Evolutionary conservation across 2,888 invertebrate species (phyloP).

Genomic region (Taphrorychus bicolor): DNA sequence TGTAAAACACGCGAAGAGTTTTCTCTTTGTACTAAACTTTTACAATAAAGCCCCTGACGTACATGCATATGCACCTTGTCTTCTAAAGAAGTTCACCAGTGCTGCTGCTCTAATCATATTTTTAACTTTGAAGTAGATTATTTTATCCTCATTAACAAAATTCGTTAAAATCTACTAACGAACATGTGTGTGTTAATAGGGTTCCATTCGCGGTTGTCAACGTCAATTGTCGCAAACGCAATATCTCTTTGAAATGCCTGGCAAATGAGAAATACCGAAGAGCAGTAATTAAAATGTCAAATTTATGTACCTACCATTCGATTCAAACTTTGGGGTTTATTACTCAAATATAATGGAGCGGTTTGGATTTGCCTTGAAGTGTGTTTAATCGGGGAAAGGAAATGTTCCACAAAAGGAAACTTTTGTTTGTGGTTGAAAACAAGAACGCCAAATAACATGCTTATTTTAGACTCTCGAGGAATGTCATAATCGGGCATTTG

Average conservation of each 20-base stretch:
- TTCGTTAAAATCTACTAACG: too few species aligned
- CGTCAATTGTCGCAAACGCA: too few species aligned
- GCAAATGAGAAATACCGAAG: neutral
- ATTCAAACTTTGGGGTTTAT: neutral
- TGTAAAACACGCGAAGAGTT: neutral
- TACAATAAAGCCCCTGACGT: neutral
- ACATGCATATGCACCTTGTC: neutral
- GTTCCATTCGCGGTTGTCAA: too few species aligned
- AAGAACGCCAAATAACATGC: too few species aligned
- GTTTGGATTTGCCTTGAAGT: neutral
- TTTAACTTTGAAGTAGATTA: neutral
- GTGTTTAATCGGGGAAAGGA: neutral
- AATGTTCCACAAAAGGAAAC: neutral
- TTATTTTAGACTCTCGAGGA: too few species aligned
- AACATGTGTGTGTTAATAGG: too few species aligned
- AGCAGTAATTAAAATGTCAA: constrained; percentile 1
- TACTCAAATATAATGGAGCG: neutral
- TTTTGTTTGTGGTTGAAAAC: neutral
- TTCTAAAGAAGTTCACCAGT: neutral
- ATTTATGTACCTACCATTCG: neutral
- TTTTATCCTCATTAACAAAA: too few species aligned
- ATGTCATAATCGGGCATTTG: too few species aligned
- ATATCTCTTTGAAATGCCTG: neutral
- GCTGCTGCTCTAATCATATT: neutral
- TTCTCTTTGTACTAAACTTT: neutral